Conservation (phyloP, 2,888 invertebrate genomes). For the Anagyrus pseudococci region DNA sequence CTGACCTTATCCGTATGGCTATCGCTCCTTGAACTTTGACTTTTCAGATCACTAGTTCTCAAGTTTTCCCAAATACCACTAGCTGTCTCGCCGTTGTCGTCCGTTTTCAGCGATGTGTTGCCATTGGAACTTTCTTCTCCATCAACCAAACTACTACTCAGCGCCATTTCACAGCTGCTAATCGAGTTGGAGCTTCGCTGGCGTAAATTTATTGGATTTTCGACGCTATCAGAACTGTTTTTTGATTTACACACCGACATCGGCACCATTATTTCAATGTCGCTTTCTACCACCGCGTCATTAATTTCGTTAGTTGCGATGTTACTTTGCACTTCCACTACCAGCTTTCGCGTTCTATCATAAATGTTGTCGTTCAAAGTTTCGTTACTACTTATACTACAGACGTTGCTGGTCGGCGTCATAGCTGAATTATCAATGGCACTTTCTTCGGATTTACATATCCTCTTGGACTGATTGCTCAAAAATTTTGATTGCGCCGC, state of each 20-base stretch:
- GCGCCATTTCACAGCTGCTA: slow-evolving; percentile 61
- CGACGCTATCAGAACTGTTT: slow-evolving; percentile 44
- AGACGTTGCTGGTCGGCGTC: slow-evolving; percentile 47
- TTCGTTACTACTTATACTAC: slow-evolving; percentile 52
- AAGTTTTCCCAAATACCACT: slow-evolving; percentile 27
- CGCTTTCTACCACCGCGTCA: slow-evolving; percentile 43
- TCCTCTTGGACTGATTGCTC: slow-evolving; percentile 53
- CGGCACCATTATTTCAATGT: slow-evolving; percentile 58
- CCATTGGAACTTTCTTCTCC: slow-evolving; percentile 52
- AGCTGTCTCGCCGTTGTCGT: slow-evolving; percentile 28
- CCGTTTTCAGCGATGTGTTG: slow-evolving; percentile 39
- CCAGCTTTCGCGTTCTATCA: slow-evolving; percentile 21
- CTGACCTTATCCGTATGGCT: neutral
- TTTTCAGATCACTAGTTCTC: slow-evolving; percentile 28
- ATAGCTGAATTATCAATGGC: slow-evolving; percentile 54
- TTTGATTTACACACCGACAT: slow-evolving; percentile 53
- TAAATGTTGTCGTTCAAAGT: slow-evolving; percentile 50
- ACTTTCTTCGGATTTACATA: slow-evolving; percentile 59
- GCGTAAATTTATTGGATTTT: slow-evolving; percentile 43
- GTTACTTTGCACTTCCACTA: neutral
- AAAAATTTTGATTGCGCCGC: slow-evolving; percentile 46
- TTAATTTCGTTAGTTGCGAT: slow-evolving; percentile 34
- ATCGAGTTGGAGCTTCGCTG: slow-evolving; percentile 59
- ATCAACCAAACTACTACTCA: slow-evolving; percentile 54
- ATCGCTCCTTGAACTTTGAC: slow-evolving; percentile 24